Evolutionary conservation across 2,797 vertebrate species (phyloP), one percentile per base, ranked within the genome.

Genomic region (Acrossocheilus wenchowensis): DNA sequence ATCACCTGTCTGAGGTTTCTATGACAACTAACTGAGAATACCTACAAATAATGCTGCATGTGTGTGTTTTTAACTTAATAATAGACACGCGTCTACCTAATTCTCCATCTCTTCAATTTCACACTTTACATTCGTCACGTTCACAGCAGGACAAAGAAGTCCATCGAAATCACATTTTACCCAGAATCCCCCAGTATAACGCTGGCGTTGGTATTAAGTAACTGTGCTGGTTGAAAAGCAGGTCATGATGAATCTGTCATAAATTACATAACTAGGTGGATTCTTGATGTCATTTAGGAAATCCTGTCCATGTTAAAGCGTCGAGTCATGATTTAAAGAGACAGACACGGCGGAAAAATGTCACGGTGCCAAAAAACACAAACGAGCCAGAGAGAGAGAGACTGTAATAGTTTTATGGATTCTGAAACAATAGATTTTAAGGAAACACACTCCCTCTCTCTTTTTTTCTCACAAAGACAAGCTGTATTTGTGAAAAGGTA

Each of bases 1-100:
- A 87, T 90, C 91, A 94, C 91, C 93, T 92, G 91, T 82, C 89
- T 85, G 10, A 84, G 81, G 91, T 92, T 93, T 91, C 94, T 93
- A 90, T 93, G 92, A 93, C 89, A 91, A 92, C 93, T 88, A 91
- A 81, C 86, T 80, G 83, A 89, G 64, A 89, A 90, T 91, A 81
- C 43, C 41, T 71, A 81, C 69, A 78, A 85, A 80, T 86, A 83
- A 82, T 60, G 26, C 11, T 80, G 78, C 86, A 60, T 81, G 66
- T 82, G 78, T 66, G 69, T 81, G 54, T 68, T 36, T 36, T 68
- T 36, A 68, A 19, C 30, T 17, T 68, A 19, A 68, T 36, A 68
- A 68, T 36, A 62, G 66, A n/a, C 81, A 74, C 57, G 15, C 30
- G 5, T 66, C 21, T 77, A 23, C 43, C 48, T 39, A 75, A 64